phyloP scores from a whole-genome alignment of 1,140 invertebrate species.

The Adelges cooleyi region DNA sequence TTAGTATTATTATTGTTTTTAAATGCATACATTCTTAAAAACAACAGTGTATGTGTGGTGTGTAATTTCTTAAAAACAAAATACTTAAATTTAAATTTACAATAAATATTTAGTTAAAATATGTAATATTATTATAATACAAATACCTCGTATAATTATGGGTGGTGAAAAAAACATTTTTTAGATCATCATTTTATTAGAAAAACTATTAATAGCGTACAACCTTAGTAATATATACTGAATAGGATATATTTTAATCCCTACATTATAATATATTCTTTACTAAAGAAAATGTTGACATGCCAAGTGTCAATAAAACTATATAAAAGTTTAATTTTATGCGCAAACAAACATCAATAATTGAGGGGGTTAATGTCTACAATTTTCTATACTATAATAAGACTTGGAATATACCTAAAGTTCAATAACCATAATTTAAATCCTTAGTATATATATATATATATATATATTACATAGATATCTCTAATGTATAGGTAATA shows the following conservation, averaged over 20 bases:
- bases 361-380: background rate
- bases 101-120: conserved; percentile 7
- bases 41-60: background rate
- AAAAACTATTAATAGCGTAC: conserved; percentile 14
- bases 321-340: too few relatives aligned
- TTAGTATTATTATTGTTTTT: conserved; percentile 13
- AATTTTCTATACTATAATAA: background rate
- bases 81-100: background rate
- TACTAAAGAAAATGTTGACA: too few relatives aligned
- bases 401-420: background rate
- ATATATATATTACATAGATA: background rate
- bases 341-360: background rate
- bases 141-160: conserved; percentile 27
- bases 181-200: conserved; percentile 14
- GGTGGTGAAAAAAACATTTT: background rate
- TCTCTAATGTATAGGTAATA: background rate
- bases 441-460: conserved; percentile 4
- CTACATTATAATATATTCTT: background rate
- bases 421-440: background rate
- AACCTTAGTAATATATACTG: conserved; percentile 6
- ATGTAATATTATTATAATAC: conserved; percentile 26
- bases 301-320: too few relatives aligned
- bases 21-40: conserved; percentile 5
- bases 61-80: conserved; percentile 4
- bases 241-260: background rate